Base-by-base conservation (phyloP, 2,888 invertebrate species). In the Lasioglossum lativentre region DNA sequence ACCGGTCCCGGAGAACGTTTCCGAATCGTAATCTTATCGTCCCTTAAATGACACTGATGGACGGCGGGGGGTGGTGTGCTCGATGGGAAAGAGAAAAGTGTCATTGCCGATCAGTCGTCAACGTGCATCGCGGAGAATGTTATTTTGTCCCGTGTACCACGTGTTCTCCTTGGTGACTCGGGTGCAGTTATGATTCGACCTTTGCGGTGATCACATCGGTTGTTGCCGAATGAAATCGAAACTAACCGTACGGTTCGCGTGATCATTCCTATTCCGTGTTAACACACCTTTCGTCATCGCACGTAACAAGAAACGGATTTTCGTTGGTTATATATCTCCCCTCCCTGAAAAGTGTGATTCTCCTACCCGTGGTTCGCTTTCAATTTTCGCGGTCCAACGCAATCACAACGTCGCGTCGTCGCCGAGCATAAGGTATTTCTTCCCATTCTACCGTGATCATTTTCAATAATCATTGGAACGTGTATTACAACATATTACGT, bases 111-210 rank as follows among this genome's bases (percentile, higher is more conserved):
- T 63, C 42, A 78, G 70, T 19, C 63, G 27, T 45, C 30, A 23
- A 19, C 47, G 4, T 34, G 68, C 59, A 45, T 12, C 40, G 14
- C 5, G 34, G 16, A 59, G 45, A 23, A 76, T 70, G 52, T 76
- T 75, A 63, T 75, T 70, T n/a, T 45, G 10, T 52, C 68, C 45
- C 30, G 74, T 38, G 14, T 76, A 79, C 82, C 84, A 47, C 68
- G 78, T 80, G 86, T 68, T 68, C 34, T n/a, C 16, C 63, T n/a
- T 68, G 12, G 16, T 76, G 42, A 6, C 2, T 63, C 52, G 71
- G 47, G 71, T 81, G 70, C 81, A 85, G 82, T 89, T 80, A 52
- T 52, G 68, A 56, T 59, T 70, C 80, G 72, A 82, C 72, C 72
- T 82, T 75, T 77, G 84, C 59, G 40, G 68, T 63, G 75, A n/a